A percentile compares a stretch with the other conserved stretches of the same genome.
Conservation (phyloP, 30 jellyfish, hydroid and myxozoan species). For the Aurelia aurita complex sp. Pacific region DNA sequence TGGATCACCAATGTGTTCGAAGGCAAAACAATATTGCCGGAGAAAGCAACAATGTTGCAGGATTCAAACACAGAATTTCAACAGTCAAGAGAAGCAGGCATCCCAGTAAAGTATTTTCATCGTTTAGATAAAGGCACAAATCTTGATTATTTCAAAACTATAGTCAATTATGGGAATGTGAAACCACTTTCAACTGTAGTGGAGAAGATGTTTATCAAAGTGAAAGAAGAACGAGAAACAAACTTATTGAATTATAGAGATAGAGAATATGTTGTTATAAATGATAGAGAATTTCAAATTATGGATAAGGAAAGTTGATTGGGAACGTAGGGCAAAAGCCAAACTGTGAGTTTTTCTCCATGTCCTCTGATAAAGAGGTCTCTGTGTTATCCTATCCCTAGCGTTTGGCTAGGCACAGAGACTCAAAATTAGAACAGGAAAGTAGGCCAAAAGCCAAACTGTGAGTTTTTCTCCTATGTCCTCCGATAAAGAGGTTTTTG, state of each 20-base stretch:
- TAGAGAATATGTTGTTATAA: slow-evolving; percentile 30
- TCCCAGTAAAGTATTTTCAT: slow-evolving; percentile 64
- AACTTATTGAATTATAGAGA: slow-evolving; percentile 45
- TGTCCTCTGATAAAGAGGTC: too few species aligned
- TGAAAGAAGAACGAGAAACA: slow-evolving; percentile 24
- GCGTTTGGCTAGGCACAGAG: too few species aligned
- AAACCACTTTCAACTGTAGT: slow-evolving; percentile 32
- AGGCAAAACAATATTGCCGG: slow-evolving; percentile 62
- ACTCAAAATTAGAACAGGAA: too few species aligned
- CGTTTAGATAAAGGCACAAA: slow-evolving; percentile 45
- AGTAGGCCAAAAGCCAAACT: too few species aligned
- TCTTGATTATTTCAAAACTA: slow-evolving; percentile 37
- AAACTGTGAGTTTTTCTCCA: too few species aligned
- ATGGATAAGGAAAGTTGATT: neutral
- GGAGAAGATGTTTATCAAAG: slow-evolving; percentile 48
- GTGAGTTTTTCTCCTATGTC: too few species aligned
- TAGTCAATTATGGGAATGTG: slow-evolving; percentile 17
- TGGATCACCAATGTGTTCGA: slow-evolving; percentile 48
- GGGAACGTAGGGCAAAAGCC: too few species aligned
- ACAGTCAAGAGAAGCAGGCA: slow-evolving; percentile 25
- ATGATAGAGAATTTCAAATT: slow-evolving; percentile 44
- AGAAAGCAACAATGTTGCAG: slow-evolving; percentile 41
- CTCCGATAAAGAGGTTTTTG: too few species aligned
- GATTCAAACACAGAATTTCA: slow-evolving; percentile 33
- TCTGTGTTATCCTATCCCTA: too few species aligned